These are phyloP conservation scores for Lasioglossum lativentre DNA, from an alignment of 2,888 invertebrate genomes.

Conservation along the genomic window DNA sequence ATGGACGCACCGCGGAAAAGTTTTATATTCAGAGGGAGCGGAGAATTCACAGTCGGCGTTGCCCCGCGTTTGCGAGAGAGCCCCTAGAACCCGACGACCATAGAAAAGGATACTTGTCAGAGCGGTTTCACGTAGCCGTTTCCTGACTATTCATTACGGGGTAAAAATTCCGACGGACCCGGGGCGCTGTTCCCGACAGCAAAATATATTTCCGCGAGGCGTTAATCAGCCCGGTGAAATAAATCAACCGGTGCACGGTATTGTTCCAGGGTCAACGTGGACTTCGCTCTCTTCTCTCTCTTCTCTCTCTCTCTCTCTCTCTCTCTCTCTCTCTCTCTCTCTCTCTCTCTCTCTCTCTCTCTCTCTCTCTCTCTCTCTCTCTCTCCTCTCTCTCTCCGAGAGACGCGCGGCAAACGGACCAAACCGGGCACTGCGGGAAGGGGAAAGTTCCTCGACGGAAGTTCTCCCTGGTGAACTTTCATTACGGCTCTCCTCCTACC, in stretches of 20 bases:
- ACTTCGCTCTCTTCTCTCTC: not conserved
- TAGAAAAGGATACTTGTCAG: slow-evolving; percentile 2
- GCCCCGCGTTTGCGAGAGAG: not conserved
- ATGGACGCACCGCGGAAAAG: not conserved
- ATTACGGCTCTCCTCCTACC: slow-evolving; percentile 71
- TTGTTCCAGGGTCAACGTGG: slow-evolving; percentile 52
- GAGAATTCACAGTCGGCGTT: not conserved
- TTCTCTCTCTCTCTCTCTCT: too few species aligned
- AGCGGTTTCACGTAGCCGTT: slow-evolving; percentile 16
- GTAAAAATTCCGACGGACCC: slow-evolving; percentile 9
- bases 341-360: too few species aligned
- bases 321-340: too few species aligned
- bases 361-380: too few species aligned
- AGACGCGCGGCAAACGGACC: slow-evolving; percentile 58
- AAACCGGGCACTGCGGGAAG: not conserved
- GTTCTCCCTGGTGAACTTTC: slow-evolving; percentile 76
- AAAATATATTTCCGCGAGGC: slow-evolving; percentile 34
- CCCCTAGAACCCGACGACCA: not conserved
- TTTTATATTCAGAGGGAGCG: not conserved
- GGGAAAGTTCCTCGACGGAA: slow-evolving; percentile 67
- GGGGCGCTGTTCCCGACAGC: not conserved
- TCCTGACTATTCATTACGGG: slow-evolving; percentile 18
- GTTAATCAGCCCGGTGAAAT: slow-evolving; percentile 47
- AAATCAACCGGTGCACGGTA: slow-evolving; percentile 43
- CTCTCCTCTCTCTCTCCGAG: slow-evolving; percentile 28